Evolutionary conservation across 2,888 invertebrate genomes (phyloP).

Genomic region (Neoaliturus tenellus): DNA sequence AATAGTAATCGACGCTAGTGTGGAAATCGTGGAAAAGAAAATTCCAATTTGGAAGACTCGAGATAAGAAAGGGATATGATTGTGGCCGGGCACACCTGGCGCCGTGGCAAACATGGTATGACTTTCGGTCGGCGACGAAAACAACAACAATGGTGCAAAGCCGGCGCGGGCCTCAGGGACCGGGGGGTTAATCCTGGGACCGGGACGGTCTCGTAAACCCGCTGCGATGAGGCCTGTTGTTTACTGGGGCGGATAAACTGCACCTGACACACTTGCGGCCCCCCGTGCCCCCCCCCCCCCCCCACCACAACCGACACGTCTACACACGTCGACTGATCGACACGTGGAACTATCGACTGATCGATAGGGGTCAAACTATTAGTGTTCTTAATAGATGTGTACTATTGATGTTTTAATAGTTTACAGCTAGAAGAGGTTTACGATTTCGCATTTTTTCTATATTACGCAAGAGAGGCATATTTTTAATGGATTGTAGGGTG

Average conservation of each 20-base stretch:
- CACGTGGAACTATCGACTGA: too few species aligned
- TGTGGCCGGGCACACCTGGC: background rate
- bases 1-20: background rate
- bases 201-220: background rate
- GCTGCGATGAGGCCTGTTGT: slow-evolving; percentile 21
- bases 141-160: slow-evolving; percentile 28
- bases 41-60: slow-evolving; percentile 11
- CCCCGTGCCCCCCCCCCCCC: background rate
- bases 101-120: slow-evolving; percentile 24
- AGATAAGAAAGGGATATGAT: background rate
- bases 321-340: too few species aligned
- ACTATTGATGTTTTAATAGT: too few species aligned
- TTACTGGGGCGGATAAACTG: slow-evolving; percentile 20
- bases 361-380: too few species aligned
- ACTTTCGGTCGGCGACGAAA: slow-evolving; percentile 21
- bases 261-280: slow-evolving; percentile 4
- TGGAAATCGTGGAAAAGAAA: background rate
- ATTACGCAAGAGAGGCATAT: too few species aligned
- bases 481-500: too few species aligned
- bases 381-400: too few species aligned
- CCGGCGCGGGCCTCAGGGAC: background rate
- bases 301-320: background rate
- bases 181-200: background rate
- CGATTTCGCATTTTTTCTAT: too few species aligned
- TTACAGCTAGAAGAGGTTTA: too few species aligned